phyloP scores from a whole-genome alignment of 2,888 invertebrate species.

The Drosophila antonietae region DNA sequence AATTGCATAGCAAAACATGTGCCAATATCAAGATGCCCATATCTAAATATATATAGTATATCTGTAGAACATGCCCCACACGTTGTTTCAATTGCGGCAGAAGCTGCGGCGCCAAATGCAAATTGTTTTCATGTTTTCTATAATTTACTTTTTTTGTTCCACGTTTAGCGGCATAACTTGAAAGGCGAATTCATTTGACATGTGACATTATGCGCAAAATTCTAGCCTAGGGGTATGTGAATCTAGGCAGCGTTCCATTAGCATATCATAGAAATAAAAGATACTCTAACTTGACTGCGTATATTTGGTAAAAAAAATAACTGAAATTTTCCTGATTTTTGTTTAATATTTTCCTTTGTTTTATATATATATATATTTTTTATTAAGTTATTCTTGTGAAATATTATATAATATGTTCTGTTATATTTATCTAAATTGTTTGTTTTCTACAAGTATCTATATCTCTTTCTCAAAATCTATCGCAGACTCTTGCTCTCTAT shows the following conservation, averaged over 20 bases:
- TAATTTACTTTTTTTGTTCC: not conserved
- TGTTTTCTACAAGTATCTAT: too few relatives aligned
- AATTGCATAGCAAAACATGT: constrained; percentile 49
- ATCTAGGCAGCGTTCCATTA: constrained; percentile 34
- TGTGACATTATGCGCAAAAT: constrained; percentile 64
- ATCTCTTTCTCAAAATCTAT: too few relatives aligned
- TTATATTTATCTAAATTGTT: too few relatives aligned
- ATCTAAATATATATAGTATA: not conserved
- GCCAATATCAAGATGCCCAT: constrained; percentile 15
- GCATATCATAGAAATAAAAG: constrained; percentile 23
- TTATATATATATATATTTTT: not conserved
- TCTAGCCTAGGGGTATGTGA: constrained; percentile 26
- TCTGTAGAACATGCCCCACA: constrained; percentile 42
- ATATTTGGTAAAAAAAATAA: not conserved
- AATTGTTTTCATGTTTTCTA: constrained; percentile 55
- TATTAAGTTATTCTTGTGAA: not conserved
- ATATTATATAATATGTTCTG: too few relatives aligned
- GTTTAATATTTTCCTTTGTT: too few relatives aligned
- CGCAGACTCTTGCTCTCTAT: too few relatives aligned
- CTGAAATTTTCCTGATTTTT: not conserved
- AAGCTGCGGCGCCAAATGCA: constrained; percentile 73
- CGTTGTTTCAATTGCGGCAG: constrained; percentile 50
- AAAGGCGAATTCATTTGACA: constrained; percentile 70
- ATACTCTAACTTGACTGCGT: not conserved
- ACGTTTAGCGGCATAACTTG: constrained; percentile 65